A percentile compares a stretch with the other conserved stretches of the same genome.
Evolutionary conservation across 2,797 vertebrate genomes (phyloP).

Genomic region (Myoxocephalus aenaeus): DNA sequence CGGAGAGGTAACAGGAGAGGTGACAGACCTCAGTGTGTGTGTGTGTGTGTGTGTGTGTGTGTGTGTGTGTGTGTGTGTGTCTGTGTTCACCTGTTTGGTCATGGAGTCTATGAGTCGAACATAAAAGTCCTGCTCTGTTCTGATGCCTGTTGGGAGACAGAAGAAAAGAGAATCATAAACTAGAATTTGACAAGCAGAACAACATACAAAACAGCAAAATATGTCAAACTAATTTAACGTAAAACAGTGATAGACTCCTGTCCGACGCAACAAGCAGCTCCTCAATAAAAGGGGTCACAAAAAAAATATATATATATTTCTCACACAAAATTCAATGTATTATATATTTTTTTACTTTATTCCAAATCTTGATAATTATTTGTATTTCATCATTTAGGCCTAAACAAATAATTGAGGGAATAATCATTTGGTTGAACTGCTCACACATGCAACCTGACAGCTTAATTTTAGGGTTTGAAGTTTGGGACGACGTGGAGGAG

Average conservation of each 20-base stretch:
- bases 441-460: slow-evolving; percentile 13
- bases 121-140: slow-evolving; percentile 94
- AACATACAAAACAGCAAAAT: slow-evolving; percentile 9
- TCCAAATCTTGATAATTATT: background rate
- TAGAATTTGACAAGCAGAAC: slow-evolving; percentile 1
- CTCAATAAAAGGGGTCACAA: background rate
- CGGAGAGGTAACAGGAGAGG: slow-evolving; percentile 69
- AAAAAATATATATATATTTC: slow-evolving; percentile 11
- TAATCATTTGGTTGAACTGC: background rate
- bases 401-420: background rate
- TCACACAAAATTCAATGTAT: background rate
- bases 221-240: slow-evolving; percentile 5
- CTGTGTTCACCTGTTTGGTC: slow-evolving; percentile 77
- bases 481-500: background rate
- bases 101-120: slow-evolving; percentile 93
- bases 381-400: background rate
- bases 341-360: background rate
- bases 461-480: background rate
- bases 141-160: slow-evolving; percentile 67
- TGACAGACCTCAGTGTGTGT: slow-evolving; percentile 53
- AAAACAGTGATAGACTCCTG: background rate
- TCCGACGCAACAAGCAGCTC: background rate
- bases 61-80: slow-evolving; percentile 19
- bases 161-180: slow-evolving; percentile 19
- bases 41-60: slow-evolving; percentile 32